Conservation (phyloP, 2,113 vertebrate genomes). For the Saccopteryx leptura region DNA sequence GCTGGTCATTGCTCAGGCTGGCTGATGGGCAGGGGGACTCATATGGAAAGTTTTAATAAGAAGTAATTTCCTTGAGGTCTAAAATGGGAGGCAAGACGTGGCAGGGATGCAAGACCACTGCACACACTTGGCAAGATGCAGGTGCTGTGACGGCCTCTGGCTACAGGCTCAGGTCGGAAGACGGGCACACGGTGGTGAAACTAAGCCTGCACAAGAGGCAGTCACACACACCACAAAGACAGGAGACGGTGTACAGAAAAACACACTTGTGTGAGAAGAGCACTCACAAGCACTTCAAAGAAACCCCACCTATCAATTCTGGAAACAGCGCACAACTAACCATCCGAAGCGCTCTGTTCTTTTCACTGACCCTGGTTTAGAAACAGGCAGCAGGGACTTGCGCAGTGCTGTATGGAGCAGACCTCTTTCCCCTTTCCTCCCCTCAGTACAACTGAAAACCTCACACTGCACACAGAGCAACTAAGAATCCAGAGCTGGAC, state of each 20-base stretch:
- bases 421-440: background rate
- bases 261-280: too few species aligned
- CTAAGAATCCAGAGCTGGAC: background rate
- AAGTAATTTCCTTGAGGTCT: background rate
- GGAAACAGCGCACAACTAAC: background rate
- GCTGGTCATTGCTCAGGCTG: background rate
- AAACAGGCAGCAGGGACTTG: background rate
- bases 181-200: fast-evolving
- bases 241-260: fast-evolving
- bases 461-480: fast-evolving
- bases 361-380: background rate
- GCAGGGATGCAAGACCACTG: background rate
- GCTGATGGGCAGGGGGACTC: background rate
- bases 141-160: background rate
- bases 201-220: background rate
- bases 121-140: fast-evolving
- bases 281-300: background rate
- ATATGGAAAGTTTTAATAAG: background rate
- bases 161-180: background rate
- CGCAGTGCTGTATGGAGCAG: fast-evolving
- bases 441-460: background rate
- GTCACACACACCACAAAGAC: fast-evolving
- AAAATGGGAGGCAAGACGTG: background rate
- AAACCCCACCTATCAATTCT: background rate
- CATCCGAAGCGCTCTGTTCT: background rate